Evolutionary conservation across 2,888 invertebrate genomes (phyloP).

Genomic region (Epirrita christyi): DNA sequence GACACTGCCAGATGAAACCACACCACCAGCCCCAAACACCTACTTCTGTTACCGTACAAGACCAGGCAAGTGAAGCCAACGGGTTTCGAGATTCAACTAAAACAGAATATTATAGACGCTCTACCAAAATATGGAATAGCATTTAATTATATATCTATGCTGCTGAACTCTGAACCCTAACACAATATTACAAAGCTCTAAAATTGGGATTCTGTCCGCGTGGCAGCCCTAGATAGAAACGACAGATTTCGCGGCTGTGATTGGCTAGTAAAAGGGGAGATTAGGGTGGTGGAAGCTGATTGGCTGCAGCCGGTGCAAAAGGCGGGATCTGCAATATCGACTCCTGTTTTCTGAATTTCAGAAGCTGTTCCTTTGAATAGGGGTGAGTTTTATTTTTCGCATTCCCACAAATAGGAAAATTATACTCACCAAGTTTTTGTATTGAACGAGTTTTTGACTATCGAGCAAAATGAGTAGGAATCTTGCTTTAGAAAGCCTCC

Average conservation of each 20-base stretch:
- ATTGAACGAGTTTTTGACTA: too few relatives aligned
- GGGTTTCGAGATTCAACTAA: slow-evolving; percentile 62
- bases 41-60: slow-evolving; percentile 34
- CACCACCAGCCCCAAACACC: slow-evolving; percentile 39
- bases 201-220: slow-evolving; percentile 30
- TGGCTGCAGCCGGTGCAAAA: slow-evolving; percentile 67
- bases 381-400: slow-evolving; percentile 7
- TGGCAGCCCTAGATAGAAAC: slow-evolving; percentile 56
- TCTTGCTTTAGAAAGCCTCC: too few relatives aligned
- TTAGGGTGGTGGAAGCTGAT: slow-evolving; percentile 59
- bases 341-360: slow-evolving; percentile 51
- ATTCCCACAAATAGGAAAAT: neutral
- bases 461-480: too few relatives aligned
- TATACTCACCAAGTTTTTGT: too few relatives aligned
- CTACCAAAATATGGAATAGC: slow-evolving; percentile 52
- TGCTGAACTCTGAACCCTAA: slow-evolving; percentile 40
- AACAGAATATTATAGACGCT: slow-evolving; percentile 69
- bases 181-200: neutral
- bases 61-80: slow-evolving; percentile 27
- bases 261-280: slow-evolving; percentile 63
- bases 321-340: slow-evolving; percentile 63
- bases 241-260: slow-evolving; percentile 67
- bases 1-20: slow-evolving; percentile 51
- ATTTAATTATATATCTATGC: slow-evolving; percentile 57
- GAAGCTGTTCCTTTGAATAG: slow-evolving; percentile 24